Percentiles rank a stretch among this genome's conserved stretches.
phyloP scores from a whole-genome alignment of 2,113 vertebrate species.

The Anguilla rostrata region DNA sequence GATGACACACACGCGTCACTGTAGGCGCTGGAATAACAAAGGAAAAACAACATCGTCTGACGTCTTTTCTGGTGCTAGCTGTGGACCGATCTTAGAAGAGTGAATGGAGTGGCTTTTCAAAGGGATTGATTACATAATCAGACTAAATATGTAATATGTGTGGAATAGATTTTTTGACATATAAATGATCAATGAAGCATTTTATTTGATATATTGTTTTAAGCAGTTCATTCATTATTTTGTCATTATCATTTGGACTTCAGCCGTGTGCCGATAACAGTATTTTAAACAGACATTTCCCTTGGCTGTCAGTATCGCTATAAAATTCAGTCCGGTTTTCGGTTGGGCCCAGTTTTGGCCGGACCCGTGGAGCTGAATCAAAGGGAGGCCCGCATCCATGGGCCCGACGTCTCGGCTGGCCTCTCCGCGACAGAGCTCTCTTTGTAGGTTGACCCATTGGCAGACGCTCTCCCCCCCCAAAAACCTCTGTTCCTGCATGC shows the following conservation, averaged over 20 bases:
- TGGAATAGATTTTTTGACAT: too few species aligned
- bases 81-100: neutral
- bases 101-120: neutral
- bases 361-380: neutral
- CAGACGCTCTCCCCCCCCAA: neutral
- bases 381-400: neutral
- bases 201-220: neutral
- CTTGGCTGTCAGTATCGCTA: slow-evolving; percentile 11
- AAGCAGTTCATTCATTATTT: neutral
- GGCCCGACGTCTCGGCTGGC: neutral
- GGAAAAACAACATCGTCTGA: neutral
- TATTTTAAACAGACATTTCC: slow-evolving; percentile 6
- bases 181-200: neutral
- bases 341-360: neutral
- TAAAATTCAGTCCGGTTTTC: neutral
- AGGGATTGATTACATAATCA: neutral
- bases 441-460: slow-evolving; percentile 5
- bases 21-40: neutral
- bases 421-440: neutral
- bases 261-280: neutral
- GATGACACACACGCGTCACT: slow-evolving; percentile 5
- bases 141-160: too few species aligned
- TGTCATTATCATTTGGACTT: slow-evolving; percentile 18
- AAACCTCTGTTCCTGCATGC: neutral
- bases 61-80: neutral